A percentile compares a stretch with the other conserved stretches of the same genome.
These are phyloP conservation scores for Dynastes tityus DNA, from an alignment of 2,888 invertebrate species.

Conservation along the genomic window DNA sequence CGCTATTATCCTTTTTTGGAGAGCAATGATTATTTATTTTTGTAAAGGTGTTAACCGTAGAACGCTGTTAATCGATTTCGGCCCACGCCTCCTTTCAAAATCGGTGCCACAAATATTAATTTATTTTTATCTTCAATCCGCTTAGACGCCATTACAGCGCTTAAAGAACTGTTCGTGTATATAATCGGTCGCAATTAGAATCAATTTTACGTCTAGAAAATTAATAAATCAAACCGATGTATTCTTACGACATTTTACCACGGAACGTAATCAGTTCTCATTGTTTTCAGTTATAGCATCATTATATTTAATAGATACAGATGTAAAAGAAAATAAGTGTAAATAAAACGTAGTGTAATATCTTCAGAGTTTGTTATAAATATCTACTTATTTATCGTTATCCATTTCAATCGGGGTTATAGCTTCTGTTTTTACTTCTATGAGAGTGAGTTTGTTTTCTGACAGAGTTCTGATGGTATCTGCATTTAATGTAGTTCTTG, in stretches of 20 bases:
- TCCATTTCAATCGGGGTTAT: too few relatives aligned
- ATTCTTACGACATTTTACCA: not conserved
- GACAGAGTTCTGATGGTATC: too few relatives aligned
- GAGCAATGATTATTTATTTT: conserved; percentile 41
- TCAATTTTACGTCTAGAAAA: conserved; percentile 58
- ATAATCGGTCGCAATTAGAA: conserved; percentile 57
- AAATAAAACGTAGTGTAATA: too few relatives aligned
- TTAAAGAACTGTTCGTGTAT: conserved; percentile 10
- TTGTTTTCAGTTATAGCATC: too few relatives aligned
- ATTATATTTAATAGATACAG: too few relatives aligned
- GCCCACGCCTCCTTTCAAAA: conserved; percentile 41
- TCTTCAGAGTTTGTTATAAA: too few relatives aligned
- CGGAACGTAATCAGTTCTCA: too few relatives aligned
- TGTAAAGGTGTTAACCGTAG: conserved; percentile 43
- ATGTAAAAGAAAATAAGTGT: too few relatives aligned
- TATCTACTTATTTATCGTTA: too few relatives aligned
- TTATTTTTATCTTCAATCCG: conserved; percentile 48
- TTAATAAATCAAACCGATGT: conserved; percentile 52
- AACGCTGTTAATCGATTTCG: conserved; percentile 41
- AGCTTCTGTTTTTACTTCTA: too few relatives aligned
- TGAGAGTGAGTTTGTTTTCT: too few relatives aligned
- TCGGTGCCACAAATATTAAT: conserved; percentile 46
- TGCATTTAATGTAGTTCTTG: too few relatives aligned
- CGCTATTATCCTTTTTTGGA: conserved; percentile 27
- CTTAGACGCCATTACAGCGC: conserved; percentile 39